Conservation (phyloP, 2,113 vertebrate genomes). For the Bagarius yarrelli region DNA sequence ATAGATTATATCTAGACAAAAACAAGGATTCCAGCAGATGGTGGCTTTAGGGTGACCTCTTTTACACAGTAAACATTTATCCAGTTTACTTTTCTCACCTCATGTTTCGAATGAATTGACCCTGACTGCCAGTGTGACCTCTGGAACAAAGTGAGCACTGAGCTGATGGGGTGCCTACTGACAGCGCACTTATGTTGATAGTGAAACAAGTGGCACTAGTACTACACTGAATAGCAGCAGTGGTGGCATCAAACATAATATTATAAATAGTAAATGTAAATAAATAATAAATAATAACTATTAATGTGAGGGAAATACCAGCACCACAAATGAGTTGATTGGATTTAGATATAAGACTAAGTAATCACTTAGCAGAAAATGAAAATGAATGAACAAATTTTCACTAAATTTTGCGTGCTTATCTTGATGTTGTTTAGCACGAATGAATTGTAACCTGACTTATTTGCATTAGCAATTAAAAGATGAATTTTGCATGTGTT, state of each 20-base stretch:
- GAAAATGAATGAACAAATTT: too few relatives aligned
- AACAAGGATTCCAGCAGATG: neutral
- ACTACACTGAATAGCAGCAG: slow-evolving; percentile 54
- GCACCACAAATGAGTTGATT: neutral
- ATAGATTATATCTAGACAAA: neutral
- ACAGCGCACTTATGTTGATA: slow-evolving; percentile 62
- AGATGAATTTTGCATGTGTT: neutral
- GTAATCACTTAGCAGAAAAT: too few relatives aligned
- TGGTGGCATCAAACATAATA: slow-evolving; percentile 62
- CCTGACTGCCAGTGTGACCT: neutral
- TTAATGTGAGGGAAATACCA: neutral
- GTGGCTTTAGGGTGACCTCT: slow-evolving; percentile 21
- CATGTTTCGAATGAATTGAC: slow-evolving; percentile 19
- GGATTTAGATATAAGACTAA: too few relatives aligned
- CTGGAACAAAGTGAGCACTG: neutral
- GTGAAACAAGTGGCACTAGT: slow-evolving; percentile 40
- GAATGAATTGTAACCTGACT: too few relatives aligned
- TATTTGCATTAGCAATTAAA: too few relatives aligned
- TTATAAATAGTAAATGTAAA: too few relatives aligned
- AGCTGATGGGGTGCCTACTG: slow-evolving; percentile 62
- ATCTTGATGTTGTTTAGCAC: too few relatives aligned
- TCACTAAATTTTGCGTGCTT: too few relatives aligned
- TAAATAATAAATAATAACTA: too few relatives aligned
- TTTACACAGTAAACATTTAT: slow-evolving; percentile 29
- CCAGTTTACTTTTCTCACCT: slow-evolving; percentile 4